These are phyloP conservation scores for Aythya fuligula DNA, from an alignment of 2,797 vertebrate species.

Conservation along the genomic window DNA sequence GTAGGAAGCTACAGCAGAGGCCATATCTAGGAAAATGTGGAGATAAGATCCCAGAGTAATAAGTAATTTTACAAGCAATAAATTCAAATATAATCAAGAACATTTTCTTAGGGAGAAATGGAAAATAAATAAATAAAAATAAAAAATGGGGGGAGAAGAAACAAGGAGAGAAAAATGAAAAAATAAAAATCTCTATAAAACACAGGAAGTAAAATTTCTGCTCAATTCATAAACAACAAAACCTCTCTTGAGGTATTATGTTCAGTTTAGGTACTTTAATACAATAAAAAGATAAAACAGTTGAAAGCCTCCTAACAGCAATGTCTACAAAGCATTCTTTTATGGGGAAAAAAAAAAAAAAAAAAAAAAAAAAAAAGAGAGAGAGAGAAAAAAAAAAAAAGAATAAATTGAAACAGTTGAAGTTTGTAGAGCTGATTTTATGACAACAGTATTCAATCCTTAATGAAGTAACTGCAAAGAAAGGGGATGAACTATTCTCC, in stretches of 20 bases:
- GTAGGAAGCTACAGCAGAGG: neutral
- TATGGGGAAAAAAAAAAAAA: too few species aligned
- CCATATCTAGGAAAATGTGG: neutral
- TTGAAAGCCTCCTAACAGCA: neutral
- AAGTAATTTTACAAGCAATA: neutral
- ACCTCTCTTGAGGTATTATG: rapidly evolving
- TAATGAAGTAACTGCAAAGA: neutral
- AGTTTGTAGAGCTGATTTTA: neutral
- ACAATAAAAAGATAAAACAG: neutral
- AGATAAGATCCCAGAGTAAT: neutral
- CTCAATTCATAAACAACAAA: neutral
- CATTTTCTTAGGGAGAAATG: neutral
- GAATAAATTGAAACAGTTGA: neutral
- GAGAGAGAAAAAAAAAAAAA: neutral
- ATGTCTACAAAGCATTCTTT: neutral
- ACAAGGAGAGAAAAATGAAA: too few species aligned
- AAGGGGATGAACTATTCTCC: neutral
- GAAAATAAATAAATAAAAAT: too few species aligned
- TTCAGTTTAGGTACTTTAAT: neutral
- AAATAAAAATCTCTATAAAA: neutral
- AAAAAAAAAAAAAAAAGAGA: neutral
- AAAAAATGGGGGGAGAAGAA: too few species aligned
- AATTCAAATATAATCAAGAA: neutral
- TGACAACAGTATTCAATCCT: neutral
- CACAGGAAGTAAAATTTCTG: neutral